phyloP scores from a whole-genome alignment of 2,113 vertebrate species.

The Cinclus cinclus region DNA sequence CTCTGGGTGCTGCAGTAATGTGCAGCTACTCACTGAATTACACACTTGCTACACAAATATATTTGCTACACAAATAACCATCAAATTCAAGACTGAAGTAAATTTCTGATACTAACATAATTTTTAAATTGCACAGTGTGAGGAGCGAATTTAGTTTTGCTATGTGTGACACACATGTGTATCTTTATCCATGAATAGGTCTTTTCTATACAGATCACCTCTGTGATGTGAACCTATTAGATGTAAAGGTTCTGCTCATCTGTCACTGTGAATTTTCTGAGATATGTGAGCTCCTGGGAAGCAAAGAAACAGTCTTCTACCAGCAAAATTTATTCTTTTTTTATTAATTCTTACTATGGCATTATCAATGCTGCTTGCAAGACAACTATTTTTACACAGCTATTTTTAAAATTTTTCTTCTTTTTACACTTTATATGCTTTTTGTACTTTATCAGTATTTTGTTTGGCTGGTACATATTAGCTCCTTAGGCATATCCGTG shows the following conservation, averaged over 20 bases:
- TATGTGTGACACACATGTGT: neutral
- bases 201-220: neutral
- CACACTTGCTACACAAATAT: neutral
- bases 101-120: neutral
- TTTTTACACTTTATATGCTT: neutral
- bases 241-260: neutral
- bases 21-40: neutral
- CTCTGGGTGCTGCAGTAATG: neutral
- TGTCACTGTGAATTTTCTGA: neutral
- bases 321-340: neutral
- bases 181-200: neutral
- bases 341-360: neutral
- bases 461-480: neutral
- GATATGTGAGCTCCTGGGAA: neutral
- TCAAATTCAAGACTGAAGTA: neutral
- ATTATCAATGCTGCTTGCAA: neutral
- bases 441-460: neutral
- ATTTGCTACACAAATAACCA: neutral
- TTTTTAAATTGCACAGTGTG: neutral
- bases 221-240: neutral
- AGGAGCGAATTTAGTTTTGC: neutral
- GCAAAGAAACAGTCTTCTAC: neutral
- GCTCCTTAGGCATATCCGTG: neutral
- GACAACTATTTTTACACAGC: neutral
- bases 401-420: conserved; percentile 9